Conservation (phyloP, 2,888 invertebrate genomes). For the Mythimna pallens region DNA sequence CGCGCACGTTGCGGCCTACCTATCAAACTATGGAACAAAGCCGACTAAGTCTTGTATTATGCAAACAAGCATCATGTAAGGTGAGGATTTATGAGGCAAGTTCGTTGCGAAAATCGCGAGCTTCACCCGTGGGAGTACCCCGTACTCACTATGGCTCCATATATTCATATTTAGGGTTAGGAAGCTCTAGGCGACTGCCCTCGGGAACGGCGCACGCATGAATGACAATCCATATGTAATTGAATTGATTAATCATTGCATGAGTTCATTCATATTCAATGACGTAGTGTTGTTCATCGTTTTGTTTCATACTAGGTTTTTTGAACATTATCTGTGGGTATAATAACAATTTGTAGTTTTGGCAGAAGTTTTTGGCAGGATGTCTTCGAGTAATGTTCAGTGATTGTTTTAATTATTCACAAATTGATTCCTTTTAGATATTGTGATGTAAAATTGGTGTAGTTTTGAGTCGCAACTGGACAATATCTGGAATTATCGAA, state of each 20-base stretch:
- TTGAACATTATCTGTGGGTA: neutral
- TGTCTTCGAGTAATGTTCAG: too few relatives aligned
- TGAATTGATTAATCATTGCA: constrained; percentile 66
- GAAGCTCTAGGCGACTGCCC: constrained; percentile 59
- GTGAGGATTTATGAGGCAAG: constrained; percentile 90
- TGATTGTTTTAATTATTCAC: too few relatives aligned
- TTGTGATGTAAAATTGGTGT: too few relatives aligned
- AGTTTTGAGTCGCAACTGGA: too few relatives aligned
- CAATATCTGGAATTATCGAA: too few relatives aligned
- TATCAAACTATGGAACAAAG: constrained; percentile 88
- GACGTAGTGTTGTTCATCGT: constrained; percentile 11
- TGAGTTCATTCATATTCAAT: constrained; percentile 65
- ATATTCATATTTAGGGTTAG: constrained; percentile 87
- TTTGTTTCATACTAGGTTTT: constrained; percentile 18
- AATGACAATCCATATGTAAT: constrained; percentile 70
- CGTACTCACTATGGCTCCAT: constrained; percentile 81
- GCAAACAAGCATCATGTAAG: constrained; percentile 90
- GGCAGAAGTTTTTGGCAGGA: too few relatives aligned
- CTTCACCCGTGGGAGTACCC: constrained; percentile 78
- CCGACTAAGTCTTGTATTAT: constrained; percentile 89
- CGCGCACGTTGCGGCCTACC: constrained; percentile 76
- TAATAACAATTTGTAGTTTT: constrained; percentile 9
- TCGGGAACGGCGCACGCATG: constrained; percentile 63
- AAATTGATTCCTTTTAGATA: too few relatives aligned
- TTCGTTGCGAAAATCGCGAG: constrained; percentile 86